phyloP scores from a whole-genome alignment of 2,888 invertebrate species.

The Polydrusus tereticollis region DNA sequence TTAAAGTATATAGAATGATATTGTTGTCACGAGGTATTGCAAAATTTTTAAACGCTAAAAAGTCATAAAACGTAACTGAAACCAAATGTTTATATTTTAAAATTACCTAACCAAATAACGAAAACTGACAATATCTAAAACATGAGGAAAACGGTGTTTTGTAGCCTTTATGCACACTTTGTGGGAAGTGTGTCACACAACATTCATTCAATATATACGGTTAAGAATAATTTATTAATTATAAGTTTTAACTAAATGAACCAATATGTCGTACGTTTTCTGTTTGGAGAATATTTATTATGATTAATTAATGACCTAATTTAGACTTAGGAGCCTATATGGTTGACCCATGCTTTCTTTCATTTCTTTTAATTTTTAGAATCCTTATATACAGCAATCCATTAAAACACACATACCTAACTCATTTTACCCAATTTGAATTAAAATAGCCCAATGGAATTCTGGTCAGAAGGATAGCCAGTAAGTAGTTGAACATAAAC shows the following conservation, averaged over 20 bases:
- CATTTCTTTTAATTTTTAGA: background rate
- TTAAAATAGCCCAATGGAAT: too few species aligned
- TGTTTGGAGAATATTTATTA: conserved; percentile 9
- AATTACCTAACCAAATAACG: background rate
- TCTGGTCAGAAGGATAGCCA: too few species aligned
- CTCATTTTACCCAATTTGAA: too few species aligned
- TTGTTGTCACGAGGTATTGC: too few species aligned
- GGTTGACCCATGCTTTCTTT: background rate
- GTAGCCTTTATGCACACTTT: conserved; percentile 10
- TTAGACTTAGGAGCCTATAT: background rate
- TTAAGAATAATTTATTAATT: conserved; percentile 33
- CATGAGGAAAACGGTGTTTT: conserved; percentile 23
- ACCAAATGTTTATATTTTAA: background rate
- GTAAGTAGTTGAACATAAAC: too few species aligned
- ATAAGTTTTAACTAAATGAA: conserved; percentile 15
- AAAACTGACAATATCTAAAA: conserved; percentile 21
- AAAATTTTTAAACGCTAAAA: too few species aligned
- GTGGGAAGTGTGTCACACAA: conserved; percentile 35
- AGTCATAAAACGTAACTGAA: background rate
- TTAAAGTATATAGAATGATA: too few species aligned
- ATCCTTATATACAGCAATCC: background rate
- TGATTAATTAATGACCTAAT: background rate
- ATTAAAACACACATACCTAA: too few species aligned
- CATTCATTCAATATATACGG: conserved; percentile 14
- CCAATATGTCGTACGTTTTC: conserved; percentile 1